Conservation (phyloP, 2,888 invertebrate species). For the Nephrocerus scutellatus region DNA sequence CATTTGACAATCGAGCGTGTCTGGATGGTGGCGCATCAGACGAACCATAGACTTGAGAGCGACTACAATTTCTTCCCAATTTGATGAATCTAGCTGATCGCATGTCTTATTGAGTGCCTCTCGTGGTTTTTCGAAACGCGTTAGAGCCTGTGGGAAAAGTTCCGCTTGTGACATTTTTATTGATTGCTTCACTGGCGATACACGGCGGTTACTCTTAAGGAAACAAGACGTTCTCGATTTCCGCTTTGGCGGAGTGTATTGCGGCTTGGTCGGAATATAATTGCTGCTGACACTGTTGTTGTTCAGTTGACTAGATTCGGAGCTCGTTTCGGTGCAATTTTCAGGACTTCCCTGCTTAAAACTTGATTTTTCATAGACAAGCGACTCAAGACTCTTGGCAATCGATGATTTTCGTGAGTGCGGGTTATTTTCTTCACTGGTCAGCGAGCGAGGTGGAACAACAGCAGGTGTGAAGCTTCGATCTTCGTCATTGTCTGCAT, state of each 20-base stretch:
- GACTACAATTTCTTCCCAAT: slow-evolving; percentile 74
- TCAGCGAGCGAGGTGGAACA: slow-evolving; percentile 29
- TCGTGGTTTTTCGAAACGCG: slow-evolving; percentile 58
- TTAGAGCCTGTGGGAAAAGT: slow-evolving; percentile 41
- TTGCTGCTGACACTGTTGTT: slow-evolving; percentile 18
- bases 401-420: slow-evolving; percentile 29
- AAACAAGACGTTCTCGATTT: slow-evolving; percentile 43
- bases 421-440: slow-evolving; percentile 28
- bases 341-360: slow-evolving; percentile 28
- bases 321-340: slow-evolving; percentile 36
- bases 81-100: slow-evolving; percentile 61
- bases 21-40: slow-evolving; percentile 61
- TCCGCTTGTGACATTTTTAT: slow-evolving; percentile 37
- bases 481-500: not conserved
- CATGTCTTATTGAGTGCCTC: slow-evolving; percentile 58
- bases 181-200: slow-evolving; percentile 42
- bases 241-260: slow-evolving; percentile 36
- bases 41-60: slow-evolving; percentile 64
- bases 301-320: slow-evolving; percentile 31
- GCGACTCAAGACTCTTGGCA: slow-evolving; percentile 36
- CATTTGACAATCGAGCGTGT: slow-evolving; percentile 57
- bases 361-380: slow-evolving; percentile 31
- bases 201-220: slow-evolving; percentile 34
- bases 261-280: slow-evolving; percentile 21
- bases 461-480: not conserved